A percentile compares a stretch with the other conserved stretches of the same genome.
phyloP scores from a whole-genome alignment of 2,888 invertebrate genomes.

The Alsophila aescularia region DNA sequence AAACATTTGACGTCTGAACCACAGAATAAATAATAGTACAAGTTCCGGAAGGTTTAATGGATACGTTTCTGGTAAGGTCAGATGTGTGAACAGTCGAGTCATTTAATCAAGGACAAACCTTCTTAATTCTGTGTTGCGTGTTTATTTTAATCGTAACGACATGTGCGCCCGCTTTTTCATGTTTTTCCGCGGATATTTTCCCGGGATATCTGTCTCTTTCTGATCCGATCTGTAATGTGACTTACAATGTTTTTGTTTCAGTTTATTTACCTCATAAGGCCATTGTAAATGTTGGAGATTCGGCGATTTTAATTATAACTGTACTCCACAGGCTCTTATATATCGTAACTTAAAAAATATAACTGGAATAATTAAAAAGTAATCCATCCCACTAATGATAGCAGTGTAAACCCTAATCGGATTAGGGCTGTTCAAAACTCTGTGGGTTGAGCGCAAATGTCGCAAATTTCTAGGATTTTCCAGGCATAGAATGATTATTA shows the following conservation, averaged over 20 bases:
- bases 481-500: slow-evolving; percentile 3
- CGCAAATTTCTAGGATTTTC: slow-evolving; percentile 9
- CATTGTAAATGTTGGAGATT: too few species aligned
- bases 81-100: not conserved
- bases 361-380: not conserved
- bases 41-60: slow-evolving; percentile 7
- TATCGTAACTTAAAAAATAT: not conserved
- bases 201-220: too few species aligned
- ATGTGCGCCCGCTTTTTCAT: too few species aligned
- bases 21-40: slow-evolving; percentile 8
- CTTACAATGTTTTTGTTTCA: too few species aligned
- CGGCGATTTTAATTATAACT: not conserved
- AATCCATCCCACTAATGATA: not conserved
- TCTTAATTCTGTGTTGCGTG: too few species aligned
- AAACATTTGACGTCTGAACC: not conserved
- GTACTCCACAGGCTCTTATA: not conserved
- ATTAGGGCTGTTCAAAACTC: slow-evolving; percentile 9
- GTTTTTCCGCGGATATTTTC: too few species aligned
- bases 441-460: not conserved
- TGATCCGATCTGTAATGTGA: too few species aligned
- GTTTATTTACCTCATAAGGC: too few species aligned
- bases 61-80: slow-evolving; percentile 4
- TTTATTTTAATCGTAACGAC: too few species aligned
- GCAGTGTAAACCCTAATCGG: slow-evolving; percentile 1
- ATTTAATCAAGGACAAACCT: too few species aligned